phyloP scores from a whole-genome alignment of 2,888 invertebrate genomes.

The Clunio marinus region DNA sequence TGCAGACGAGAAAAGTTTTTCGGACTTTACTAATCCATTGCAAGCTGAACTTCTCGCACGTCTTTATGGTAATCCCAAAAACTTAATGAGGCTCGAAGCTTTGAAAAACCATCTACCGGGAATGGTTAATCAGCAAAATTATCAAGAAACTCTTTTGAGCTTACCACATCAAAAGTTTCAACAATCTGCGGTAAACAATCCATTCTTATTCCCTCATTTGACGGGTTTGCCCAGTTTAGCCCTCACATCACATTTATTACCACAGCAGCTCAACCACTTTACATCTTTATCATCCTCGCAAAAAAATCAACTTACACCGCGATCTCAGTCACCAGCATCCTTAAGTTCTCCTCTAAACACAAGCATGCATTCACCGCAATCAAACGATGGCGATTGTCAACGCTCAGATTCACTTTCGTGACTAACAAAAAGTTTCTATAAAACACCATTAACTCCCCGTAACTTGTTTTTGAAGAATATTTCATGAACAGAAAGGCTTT shows the following conservation, averaged over 20 bases:
- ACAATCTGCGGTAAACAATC: slow-evolving; percentile 49
- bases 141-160: slow-evolving; percentile 27
- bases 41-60: slow-evolving; percentile 77
- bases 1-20: slow-evolving; percentile 44
- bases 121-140: slow-evolving; percentile 29
- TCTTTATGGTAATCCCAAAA: slow-evolving; percentile 67
- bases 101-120: slow-evolving; percentile 52
- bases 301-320: slow-evolving; percentile 30
- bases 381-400: slow-evolving; percentile 39
- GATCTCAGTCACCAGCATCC: slow-evolving; percentile 55
- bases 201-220: slow-evolving; percentile 58
- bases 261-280: slow-evolving; percentile 51
- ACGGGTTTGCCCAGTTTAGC: slow-evolving; percentile 48
- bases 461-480: slow-evolving; percentile 34
- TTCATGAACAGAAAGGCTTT: slow-evolving; percentile 19
- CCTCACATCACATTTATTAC: slow-evolving; percentile 47
- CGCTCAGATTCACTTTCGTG: slow-evolving; percentile 35
- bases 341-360: slow-evolving; percentile 52
- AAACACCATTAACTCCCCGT: slow-evolving; percentile 21
- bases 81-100: slow-evolving; percentile 57
- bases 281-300: slow-evolving; percentile 34
- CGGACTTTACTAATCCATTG: slow-evolving; percentile 52
- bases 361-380: slow-evolving; percentile 43
- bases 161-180: slow-evolving; percentile 17
- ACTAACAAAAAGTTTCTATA: slow-evolving; percentile 32